A percentile compares a stretch with the other conserved stretches of the same genome.
phyloP scores from a whole-genome alignment of 2,888 invertebrate genomes.

The Ectropis crepuscularia region DNA sequence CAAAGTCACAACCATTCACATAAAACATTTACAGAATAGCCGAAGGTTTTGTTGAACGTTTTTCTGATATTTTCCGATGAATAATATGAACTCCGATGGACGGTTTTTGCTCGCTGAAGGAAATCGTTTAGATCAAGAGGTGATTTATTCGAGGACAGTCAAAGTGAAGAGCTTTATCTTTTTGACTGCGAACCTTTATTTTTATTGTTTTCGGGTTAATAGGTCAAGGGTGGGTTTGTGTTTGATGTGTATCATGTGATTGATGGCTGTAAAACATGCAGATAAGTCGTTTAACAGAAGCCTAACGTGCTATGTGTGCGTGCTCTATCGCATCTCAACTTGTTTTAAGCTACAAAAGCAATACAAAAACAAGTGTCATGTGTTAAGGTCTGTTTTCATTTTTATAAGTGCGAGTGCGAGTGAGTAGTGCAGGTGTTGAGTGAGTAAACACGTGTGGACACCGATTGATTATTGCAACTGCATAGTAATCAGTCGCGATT shows the following conservation, averaged over 20 bases:
- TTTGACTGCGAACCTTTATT: constrained; percentile 16
- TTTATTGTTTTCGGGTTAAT: constrained; percentile 18
- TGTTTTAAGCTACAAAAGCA: background rate
- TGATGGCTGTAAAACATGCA: background rate
- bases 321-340: background rate
- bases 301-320: background rate
- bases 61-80: constrained; percentile 14
- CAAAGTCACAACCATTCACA: constrained; percentile 1
- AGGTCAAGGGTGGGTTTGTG: constrained; percentile 4
- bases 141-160: constrained; percentile 22
- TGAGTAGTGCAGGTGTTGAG: too few species aligned
- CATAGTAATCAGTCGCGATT: too few species aligned
- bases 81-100: constrained; percentile 11
- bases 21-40: constrained; percentile 3
- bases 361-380: too few species aligned
- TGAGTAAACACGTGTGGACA: too few species aligned
- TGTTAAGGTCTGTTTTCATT: too few species aligned
- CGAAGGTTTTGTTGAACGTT: background rate
- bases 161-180: constrained; percentile 21
- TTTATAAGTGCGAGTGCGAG: too few species aligned
- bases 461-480: too few species aligned
- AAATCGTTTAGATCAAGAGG: constrained; percentile 21
- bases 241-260: constrained; percentile 8
- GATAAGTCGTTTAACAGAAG: background rate
- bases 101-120: constrained; percentile 16